These are phyloP conservation scores for Picathartes gymnocephalus DNA, from an alignment of 2,113 vertebrate species.

Conservation along the genomic window DNA sequence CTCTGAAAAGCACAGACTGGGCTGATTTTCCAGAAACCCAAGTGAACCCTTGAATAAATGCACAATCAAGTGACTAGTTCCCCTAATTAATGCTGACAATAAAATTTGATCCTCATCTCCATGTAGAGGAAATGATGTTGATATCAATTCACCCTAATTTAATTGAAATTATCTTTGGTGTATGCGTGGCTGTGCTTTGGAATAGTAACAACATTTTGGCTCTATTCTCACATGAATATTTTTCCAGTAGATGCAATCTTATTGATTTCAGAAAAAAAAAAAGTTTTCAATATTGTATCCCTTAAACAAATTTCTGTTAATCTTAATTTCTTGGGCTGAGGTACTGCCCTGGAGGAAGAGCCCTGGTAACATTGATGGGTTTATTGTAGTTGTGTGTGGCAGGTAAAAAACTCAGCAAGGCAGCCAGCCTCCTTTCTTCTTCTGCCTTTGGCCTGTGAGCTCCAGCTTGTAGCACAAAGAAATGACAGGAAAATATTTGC, in stretches of 20 bases:
- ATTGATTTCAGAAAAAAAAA: neutral
- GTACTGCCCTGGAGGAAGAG: neutral
- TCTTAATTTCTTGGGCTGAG: neutral
- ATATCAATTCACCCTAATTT: neutral
- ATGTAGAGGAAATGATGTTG: neutral
- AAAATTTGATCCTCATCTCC: neutral
- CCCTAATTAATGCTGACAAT: neutral
- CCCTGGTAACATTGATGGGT: neutral
- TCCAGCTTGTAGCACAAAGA: neutral
- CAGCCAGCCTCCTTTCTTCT: neutral
- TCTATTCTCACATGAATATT: neutral
- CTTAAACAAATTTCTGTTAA: neutral
- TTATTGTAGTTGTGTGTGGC: neutral
- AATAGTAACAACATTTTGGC: neutral
- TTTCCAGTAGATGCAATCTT: neutral
- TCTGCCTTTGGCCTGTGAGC: neutral
- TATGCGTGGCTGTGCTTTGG: neutral
- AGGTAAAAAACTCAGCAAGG: neutral
- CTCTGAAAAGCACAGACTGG: neutral
- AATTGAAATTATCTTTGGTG: neutral
- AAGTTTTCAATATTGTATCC: neutral
- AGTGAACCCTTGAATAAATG: neutral
- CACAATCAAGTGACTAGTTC: neutral
- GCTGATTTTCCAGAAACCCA: neutral
- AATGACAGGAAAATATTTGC: neutral